These are phyloP conservation scores for Megaceryle maxima DNA, from an alignment of 2,113 vertebrate genomes.

Conservation along the genomic window DNA sequence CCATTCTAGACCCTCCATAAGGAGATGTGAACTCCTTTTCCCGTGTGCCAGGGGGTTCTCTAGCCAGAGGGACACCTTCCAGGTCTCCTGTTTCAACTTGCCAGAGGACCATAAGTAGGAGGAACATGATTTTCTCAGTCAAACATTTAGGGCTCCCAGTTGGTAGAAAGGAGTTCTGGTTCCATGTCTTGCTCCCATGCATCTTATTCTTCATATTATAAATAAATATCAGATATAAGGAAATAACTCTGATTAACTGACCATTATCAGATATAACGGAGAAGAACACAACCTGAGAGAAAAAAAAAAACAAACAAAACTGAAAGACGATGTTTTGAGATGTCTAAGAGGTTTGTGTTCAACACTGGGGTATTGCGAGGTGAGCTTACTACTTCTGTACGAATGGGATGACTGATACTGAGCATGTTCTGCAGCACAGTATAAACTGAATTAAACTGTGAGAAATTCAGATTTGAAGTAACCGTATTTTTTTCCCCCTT, in stretches of 20 bases:
- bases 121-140: neutral
- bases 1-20: neutral
- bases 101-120: neutral
- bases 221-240: neutral
- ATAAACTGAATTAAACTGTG: neutral
- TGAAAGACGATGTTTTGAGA: neutral
- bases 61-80: neutral
- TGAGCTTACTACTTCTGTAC: neutral
- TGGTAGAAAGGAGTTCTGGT: neutral
- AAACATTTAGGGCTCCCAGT: neutral
- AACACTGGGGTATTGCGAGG: neutral
- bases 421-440: neutral
- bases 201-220: neutral
- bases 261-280: rapidly evolving
- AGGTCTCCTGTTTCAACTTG: neutral
- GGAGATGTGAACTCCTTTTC: neutral
- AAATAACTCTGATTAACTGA: neutral
- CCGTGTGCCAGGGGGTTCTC: no score
- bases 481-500: neutral
- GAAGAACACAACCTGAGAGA: neutral
- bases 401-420: neutral
- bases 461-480: neutral
- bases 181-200: neutral
- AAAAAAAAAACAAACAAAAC: neutral
- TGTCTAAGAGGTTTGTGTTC: neutral